Base-by-base conservation (phyloP, 1,140 invertebrate species). In the Dreissena polymorpha region DNA sequence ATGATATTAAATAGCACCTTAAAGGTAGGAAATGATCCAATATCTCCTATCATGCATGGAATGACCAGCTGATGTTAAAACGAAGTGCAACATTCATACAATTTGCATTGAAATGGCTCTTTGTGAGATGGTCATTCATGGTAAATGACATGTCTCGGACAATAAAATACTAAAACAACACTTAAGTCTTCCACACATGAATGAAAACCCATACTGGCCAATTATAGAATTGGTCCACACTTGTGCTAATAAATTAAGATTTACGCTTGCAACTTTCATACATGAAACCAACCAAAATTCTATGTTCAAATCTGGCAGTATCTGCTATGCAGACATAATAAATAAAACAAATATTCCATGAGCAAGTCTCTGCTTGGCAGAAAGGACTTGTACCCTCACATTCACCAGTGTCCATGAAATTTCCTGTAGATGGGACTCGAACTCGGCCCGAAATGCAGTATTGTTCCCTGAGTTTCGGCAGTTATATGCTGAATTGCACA, bases 51-150 rank as follows among this genome's bases (percentile, higher is more conserved):
- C 23, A 6, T 68, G 5, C 14, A 23, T 29, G 39, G 53, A 57
- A 65, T 74, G 60, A 76, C 49, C 8, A 51, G 14, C 27, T 76
- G 13, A 51, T 51, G 14, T 49, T 10, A 49, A 69, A 10, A 60
- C 18, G 71, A n/a, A 69, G 49, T 73, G 29, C n/a, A 69, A 18
- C 67, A 70, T 70, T 75, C 65, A 73, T 80, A 81, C 72, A 73
- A 18, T 60, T 85, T 87, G 86, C 86, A 87, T 87, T 89, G 88
- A 88, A 87, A 85, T 85, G 86, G 88, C 88, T 87, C 85, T 87
- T 77, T 70, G 65, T 25, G 70, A 51, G 67, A 65, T 69, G 68
- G 63, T 79, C 53, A 53, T 78, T 65, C 72, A n/a, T n/a, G 51
- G 73, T 57, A 74, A 67, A 72, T 73, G 53, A 67, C 21, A 50